These are phyloP conservation scores for Cirrhinus mrigala DNA, from an alignment of 2,797 vertebrate species.

Conservation along the genomic window DNA sequence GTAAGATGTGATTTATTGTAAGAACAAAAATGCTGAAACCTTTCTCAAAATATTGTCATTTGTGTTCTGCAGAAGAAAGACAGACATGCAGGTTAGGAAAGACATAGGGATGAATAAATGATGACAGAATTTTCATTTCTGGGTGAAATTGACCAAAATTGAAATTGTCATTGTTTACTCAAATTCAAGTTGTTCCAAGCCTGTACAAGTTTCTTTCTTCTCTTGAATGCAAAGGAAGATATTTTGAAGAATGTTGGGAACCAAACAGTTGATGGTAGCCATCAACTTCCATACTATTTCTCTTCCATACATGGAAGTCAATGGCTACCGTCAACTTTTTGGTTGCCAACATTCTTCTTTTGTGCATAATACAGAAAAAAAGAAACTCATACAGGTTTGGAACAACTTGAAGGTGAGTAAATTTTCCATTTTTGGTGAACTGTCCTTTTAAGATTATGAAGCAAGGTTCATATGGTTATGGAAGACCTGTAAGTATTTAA, in stretches of 20 bases:
- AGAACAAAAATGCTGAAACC: background rate
- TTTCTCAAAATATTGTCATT: background rate
- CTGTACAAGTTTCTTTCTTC: background rate
- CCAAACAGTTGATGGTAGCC: background rate
- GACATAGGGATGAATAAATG: background rate
- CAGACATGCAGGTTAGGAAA: background rate
- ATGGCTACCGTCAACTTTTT: background rate
- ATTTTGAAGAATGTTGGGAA: background rate
- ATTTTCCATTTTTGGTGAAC: background rate
- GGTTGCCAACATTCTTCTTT: background rate
- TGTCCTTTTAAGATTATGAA: background rate
- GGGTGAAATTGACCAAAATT: background rate
- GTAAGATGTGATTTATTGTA: background rate
- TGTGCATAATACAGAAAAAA: background rate
- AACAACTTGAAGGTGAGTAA: background rate
- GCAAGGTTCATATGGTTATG: background rate
- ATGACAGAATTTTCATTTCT: background rate
- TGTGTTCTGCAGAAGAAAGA: background rate
- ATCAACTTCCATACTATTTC: background rate
- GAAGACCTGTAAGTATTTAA: background rate
- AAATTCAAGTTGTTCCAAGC: background rate
- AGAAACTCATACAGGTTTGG: background rate
- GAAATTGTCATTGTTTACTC: background rate
- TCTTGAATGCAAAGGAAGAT: background rate
- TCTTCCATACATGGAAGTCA: background rate